A percentile compares a stretch with the other conserved stretches of the same genome.
Evolutionary conservation across 2,797 vertebrate genomes (phyloP).

Genomic region (Apogon talboti): DNA sequence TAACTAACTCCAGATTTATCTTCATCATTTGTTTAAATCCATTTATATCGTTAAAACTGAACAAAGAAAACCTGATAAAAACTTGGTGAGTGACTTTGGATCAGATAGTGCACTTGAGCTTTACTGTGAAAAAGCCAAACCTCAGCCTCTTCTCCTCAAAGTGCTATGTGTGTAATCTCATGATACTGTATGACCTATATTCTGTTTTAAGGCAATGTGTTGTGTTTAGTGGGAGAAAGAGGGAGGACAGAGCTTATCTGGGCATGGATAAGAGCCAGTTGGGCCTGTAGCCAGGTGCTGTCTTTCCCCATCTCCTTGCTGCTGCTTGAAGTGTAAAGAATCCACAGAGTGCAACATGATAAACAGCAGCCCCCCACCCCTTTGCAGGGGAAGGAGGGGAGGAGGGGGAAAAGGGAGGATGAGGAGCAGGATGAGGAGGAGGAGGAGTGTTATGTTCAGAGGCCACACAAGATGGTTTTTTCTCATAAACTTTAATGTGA

Average conservation of each 20-base stretch:
- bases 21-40: constrained; percentile 21
- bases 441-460: constrained; percentile 72
- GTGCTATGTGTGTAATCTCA: constrained; percentile 47
- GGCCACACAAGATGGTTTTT: constrained; percentile 86
- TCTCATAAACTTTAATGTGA: constrained; percentile 84
- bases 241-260: constrained; percentile 76
- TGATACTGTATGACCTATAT: constrained; percentile 66
- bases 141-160: constrained; percentile 44
- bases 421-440: constrained; percentile 51
- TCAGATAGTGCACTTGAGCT: constrained; percentile 35
- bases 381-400: constrained; percentile 19
- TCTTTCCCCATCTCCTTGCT: constrained; percentile 67
- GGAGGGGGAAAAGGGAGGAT: constrained; percentile 44
- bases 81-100: constrained; percentile 4
- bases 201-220: constrained; percentile 63
- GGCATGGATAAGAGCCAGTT: constrained; percentile 66
- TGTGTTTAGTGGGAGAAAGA: constrained; percentile 49
- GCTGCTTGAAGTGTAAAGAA: constrained; percentile 54
- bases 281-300: constrained; percentile 70
- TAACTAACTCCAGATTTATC: no score
- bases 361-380: constrained; percentile 69
- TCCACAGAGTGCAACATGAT: constrained; percentile 74
- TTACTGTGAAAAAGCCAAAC: constrained; percentile 52
- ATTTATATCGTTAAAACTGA: constrained; percentile 9
- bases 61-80: constrained; percentile 12